A percentile compares a stretch with the other conserved stretches of the same genome.
Evolutionary conservation across 2,113 vertebrate species (phyloP).

Genomic region (Anthoscopus minutus): DNA sequence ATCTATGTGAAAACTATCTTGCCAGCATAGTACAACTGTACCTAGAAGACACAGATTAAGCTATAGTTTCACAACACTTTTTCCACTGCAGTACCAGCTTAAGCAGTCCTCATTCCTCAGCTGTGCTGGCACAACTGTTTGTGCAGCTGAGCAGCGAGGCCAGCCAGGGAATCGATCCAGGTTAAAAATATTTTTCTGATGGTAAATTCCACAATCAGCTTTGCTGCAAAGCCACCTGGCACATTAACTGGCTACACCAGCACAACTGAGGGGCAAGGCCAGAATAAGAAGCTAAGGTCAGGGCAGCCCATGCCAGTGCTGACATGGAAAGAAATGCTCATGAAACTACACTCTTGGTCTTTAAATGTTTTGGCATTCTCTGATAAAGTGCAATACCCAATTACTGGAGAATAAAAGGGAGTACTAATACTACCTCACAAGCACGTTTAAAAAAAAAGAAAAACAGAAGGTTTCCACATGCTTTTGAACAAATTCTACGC

Average conservation of each 20-base stretch:
- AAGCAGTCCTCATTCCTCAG: slow-evolving; percentile 15
- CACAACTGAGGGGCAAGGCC: not conserved
- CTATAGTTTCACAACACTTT: slow-evolving; percentile 23
- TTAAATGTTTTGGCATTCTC: not conserved
- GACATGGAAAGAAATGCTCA: slow-evolving; percentile 4
- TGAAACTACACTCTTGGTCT: not conserved
- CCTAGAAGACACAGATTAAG: not conserved
- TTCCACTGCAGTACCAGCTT: slow-evolving; percentile 43
- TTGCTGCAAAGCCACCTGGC: slow-evolving; percentile 48
- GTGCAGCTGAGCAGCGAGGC: slow-evolving; percentile 52
- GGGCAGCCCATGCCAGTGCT: not conserved
- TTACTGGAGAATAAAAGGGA: not conserved
- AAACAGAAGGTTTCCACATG: not conserved
- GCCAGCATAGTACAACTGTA: not conserved
- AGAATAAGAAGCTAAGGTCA: slow-evolving; percentile 9
- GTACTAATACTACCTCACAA: not conserved
- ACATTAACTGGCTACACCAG: slow-evolving; percentile 1
- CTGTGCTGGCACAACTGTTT: slow-evolving; percentile 58
- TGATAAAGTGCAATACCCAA: not conserved
- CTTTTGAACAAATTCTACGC: not conserved
- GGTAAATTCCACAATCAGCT: slow-evolving; percentile 50
- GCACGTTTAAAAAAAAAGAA: not conserved
- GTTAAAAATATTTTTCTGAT: slow-evolving; percentile 65
- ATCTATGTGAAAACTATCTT: not conserved
- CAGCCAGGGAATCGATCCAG: slow-evolving; percentile 4